These are phyloP conservation scores for Lophius piscatorius DNA, from an alignment of 2,113 vertebrate species.

Conservation along the genomic window DNA sequence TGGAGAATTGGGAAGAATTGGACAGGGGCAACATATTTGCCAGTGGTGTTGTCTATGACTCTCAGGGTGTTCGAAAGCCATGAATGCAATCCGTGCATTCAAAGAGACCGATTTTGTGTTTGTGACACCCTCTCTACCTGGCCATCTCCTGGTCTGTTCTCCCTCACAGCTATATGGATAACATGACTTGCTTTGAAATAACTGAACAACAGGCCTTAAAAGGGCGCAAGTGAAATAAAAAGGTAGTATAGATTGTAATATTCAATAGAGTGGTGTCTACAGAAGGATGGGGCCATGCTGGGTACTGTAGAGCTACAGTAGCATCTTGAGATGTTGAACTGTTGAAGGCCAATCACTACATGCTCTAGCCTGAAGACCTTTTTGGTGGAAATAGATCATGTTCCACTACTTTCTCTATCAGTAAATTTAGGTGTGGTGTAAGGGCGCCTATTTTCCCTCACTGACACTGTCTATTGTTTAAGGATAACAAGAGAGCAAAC, in stretches of 20 bases:
- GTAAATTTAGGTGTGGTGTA: slow-evolving; percentile 26
- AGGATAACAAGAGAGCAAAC: slow-evolving; percentile 10
- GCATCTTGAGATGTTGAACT: background rate
- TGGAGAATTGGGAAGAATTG: slow-evolving; percentile 19
- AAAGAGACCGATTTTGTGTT: slow-evolving; percentile 44
- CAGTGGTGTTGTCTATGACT: slow-evolving; percentile 26
- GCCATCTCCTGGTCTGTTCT: slow-evolving; percentile 68
- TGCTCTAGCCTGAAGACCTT: background rate
- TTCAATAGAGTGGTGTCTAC: slow-evolving; percentile 7
- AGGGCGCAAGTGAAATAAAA: slow-evolving; percentile 64
- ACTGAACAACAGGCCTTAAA: slow-evolving; percentile 63
- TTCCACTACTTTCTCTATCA: slow-evolving; percentile 22
- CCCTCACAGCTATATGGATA: slow-evolving; percentile 72
- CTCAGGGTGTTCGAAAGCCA: slow-evolving; percentile 31
- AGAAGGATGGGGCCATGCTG: slow-evolving; percentile 29
- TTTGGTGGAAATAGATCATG: slow-evolving; percentile 9
- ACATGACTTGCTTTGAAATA: slow-evolving; percentile 70
- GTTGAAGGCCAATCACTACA: background rate
- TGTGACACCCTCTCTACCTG: slow-evolving; percentile 57
- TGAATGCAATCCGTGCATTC: slow-evolving; percentile 34
- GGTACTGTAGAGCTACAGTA: slow-evolving; percentile 5
- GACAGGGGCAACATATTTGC: slow-evolving; percentile 38
- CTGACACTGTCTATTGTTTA: slow-evolving; percentile 14
- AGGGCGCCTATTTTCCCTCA: slow-evolving; percentile 3
- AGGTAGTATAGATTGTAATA: slow-evolving; percentile 50